Conservation (phyloP, 2,113 vertebrate genomes). For the Meleagris gallopavo region DNA sequence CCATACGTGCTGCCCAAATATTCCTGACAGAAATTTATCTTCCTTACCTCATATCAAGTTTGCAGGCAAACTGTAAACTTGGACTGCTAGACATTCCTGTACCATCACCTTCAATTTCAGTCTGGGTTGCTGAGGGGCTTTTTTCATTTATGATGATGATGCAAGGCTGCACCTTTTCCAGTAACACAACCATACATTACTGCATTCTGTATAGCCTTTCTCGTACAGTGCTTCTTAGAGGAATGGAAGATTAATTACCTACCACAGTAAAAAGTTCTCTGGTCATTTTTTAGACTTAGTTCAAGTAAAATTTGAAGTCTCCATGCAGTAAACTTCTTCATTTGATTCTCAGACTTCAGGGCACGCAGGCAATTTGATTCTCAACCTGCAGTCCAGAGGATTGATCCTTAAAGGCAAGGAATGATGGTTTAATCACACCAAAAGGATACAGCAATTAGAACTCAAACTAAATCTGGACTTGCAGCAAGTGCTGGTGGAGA, state of each 20-base stretch:
- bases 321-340: conserved; percentile 55
- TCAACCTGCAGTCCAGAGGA: conserved; percentile 35
- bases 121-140: not conserved
- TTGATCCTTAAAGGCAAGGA: conserved; percentile 70
- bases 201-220: not conserved
- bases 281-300: conserved; percentile 56
- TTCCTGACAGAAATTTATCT: conserved; percentile 7
- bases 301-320: conserved; percentile 48
- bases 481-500: conserved; percentile 3
- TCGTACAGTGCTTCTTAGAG: not conserved
- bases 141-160: not conserved
- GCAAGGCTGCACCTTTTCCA: not conserved
- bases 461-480: conserved; percentile 56
- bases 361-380: conserved; percentile 69
- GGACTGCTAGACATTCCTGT: not conserved
- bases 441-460: conserved; percentile 69
- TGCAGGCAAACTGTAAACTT: not conserved
- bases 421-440: conserved; percentile 73
- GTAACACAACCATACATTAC: not conserved
- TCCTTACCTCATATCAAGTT: not conserved
- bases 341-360: conserved; percentile 72
- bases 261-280: conserved; percentile 48
- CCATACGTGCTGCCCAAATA: not conserved
- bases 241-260: conserved; percentile 41
- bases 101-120: conserved; percentile 19